Conservation (phyloP, 2,113 vertebrate genomes). For the Neotoma lepida region DNA sequence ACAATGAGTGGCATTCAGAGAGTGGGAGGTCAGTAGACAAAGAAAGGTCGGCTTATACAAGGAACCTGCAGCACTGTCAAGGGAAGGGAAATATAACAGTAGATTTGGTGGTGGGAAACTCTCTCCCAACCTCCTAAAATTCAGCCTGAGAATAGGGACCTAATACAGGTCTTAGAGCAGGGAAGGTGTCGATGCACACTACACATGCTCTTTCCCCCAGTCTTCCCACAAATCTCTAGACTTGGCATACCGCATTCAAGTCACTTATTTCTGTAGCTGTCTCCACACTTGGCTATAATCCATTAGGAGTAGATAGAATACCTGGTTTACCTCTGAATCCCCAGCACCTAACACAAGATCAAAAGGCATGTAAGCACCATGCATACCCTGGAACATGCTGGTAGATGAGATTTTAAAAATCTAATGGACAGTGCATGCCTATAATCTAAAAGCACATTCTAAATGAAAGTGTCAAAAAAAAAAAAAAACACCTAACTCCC, state of each 20-base stretch:
- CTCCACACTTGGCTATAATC: background rate
- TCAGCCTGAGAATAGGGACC: background rate
- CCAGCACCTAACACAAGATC: background rate
- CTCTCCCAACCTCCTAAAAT: background rate
- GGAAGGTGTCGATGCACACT: background rate
- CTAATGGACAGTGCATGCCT: background rate
- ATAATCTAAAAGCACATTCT: background rate
- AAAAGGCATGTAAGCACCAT: background rate
- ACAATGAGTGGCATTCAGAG: background rate
- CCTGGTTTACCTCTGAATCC: background rate
- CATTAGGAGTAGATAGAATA: background rate
- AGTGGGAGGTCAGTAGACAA: background rate
- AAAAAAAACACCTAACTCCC: background rate
- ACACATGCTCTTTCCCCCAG: too few relatives aligned
- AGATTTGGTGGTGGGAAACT: background rate
- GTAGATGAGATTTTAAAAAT: background rate
- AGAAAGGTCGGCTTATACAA: too few relatives aligned
- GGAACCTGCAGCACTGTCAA: background rate
- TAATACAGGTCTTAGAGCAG: background rate
- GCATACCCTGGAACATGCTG: background rate
- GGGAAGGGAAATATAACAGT: background rate
- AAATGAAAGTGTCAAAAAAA: background rate
- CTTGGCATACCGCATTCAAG: background rate
- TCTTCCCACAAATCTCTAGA: background rate
- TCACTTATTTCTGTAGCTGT: background rate